These are phyloP conservation scores for Amazonetta brasiliensis DNA, from an alignment of 2,797 vertebrate species.

Conservation along the genomic window DNA sequence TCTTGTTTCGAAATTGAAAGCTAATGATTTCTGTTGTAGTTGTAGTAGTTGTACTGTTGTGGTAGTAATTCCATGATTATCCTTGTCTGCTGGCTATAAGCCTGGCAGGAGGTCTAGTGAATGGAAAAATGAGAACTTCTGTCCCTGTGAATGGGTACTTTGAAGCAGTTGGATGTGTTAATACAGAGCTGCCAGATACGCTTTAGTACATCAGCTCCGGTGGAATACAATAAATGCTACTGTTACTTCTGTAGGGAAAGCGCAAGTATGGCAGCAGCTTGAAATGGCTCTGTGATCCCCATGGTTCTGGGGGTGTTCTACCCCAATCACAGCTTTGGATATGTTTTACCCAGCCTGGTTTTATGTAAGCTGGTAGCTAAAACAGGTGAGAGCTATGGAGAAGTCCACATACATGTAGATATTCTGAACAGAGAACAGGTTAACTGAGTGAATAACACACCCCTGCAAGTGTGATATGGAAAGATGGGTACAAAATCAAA, in stretches of 20 bases:
- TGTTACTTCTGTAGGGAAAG: conserved; percentile 21
- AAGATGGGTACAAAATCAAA: background rate
- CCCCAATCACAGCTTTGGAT: background rate
- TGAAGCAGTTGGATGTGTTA: conserved; percentile 40
- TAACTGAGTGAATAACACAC: background rate
- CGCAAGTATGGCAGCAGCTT: background rate
- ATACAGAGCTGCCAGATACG: conserved; percentile 41
- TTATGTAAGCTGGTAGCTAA: background rate
- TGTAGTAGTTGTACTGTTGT: conserved; percentile 40
- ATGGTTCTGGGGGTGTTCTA: background rate
- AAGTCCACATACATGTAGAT: background rate
- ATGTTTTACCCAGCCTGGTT: background rate
- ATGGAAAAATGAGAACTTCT: conserved; percentile 52
- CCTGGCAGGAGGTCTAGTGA: conserved; percentile 49
- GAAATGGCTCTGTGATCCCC: background rate
- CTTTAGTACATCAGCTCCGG: background rate
- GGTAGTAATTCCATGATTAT: conserved; percentile 68
- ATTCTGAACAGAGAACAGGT: background rate
- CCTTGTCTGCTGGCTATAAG: conserved; percentile 53
- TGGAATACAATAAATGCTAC: conserved; percentile 19
- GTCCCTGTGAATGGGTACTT: conserved; percentile 17
- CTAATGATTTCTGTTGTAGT: conserved; percentile 58
- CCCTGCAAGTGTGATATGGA: background rate
- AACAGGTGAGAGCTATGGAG: background rate
- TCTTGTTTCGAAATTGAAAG: conserved; percentile 46